Conservation (phyloP, 2,113 vertebrate species). For the Capreolus pygargus region DNA sequence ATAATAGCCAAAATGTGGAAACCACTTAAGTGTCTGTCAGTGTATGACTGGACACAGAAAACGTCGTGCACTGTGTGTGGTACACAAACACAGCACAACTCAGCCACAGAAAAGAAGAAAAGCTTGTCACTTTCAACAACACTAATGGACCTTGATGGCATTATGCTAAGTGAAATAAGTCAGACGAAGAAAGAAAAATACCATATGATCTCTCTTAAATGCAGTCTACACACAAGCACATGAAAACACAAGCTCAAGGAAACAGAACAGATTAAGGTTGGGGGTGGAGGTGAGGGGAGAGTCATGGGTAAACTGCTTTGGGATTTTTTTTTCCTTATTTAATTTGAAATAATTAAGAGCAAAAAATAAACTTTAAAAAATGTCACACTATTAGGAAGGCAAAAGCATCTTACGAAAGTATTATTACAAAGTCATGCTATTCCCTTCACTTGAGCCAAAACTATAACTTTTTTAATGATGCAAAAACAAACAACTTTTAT, state of each 20-base stretch:
- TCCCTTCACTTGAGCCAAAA: neutral
- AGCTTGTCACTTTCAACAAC: neutral
- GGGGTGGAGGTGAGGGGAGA: neutral
- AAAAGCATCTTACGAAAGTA: neutral
- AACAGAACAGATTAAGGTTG: neutral
- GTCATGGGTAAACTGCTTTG: neutral
- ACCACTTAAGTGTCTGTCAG: neutral
- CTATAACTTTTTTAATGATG: neutral
- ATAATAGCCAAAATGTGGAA: neutral
- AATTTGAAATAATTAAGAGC: neutral
- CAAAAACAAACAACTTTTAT: constrained; percentile 23
- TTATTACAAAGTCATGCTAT: neutral
- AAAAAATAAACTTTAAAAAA: neutral
- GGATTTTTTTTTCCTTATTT: neutral
- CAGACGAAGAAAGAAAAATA: neutral
- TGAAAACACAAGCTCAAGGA: neutral
- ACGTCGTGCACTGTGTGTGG: neutral
- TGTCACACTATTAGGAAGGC: neutral
- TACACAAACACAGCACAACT: neutral
- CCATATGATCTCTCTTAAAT: neutral
- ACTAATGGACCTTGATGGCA: neutral
- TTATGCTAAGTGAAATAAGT: neutral
- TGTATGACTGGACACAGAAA: neutral
- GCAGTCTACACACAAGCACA: neutral
- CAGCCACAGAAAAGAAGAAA: neutral